Conservation (phyloP, 2,888 invertebrate species). For the Mechanitis messenoides region DNA sequence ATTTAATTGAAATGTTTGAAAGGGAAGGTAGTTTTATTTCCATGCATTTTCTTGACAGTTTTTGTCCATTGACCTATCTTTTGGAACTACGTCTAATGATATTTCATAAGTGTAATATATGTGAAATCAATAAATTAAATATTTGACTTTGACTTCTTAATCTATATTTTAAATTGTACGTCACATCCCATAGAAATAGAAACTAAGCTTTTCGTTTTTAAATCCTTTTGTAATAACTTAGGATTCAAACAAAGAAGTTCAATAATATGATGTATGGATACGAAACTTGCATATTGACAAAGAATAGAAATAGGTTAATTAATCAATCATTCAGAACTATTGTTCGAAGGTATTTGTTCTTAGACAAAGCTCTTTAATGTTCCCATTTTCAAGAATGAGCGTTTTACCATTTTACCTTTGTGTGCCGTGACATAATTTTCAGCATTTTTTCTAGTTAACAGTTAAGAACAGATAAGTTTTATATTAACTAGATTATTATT, state of each 20-base stretch:
- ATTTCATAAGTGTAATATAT: no score
- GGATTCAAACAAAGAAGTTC: background rate
- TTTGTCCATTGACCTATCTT: no score
- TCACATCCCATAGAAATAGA: background rate
- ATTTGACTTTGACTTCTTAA: no score
- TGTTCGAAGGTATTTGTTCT: constrained; percentile 58
- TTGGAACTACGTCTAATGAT: no score
- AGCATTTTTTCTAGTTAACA: no score
- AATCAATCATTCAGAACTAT: constrained; percentile 61
- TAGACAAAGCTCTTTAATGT: constrained; percentile 52
- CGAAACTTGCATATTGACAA: background rate
- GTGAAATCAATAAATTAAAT: no score
- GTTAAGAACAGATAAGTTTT: no score
- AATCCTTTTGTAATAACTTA: no score
- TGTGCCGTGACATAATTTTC: no score
- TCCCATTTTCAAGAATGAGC: constrained; percentile 36
- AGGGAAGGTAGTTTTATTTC: background rate
- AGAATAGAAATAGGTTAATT: constrained; percentile 48
- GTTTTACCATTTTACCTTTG: background rate
- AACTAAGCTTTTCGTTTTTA: no score
- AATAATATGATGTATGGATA: background rate
- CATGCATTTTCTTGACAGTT: no score
- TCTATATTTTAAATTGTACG: background rate
- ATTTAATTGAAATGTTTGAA: background rate
- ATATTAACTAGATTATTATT: no score